phyloP scores from a whole-genome alignment of 2,113 vertebrate genomes.

The Acrocephalus arundinaceus region DNA sequence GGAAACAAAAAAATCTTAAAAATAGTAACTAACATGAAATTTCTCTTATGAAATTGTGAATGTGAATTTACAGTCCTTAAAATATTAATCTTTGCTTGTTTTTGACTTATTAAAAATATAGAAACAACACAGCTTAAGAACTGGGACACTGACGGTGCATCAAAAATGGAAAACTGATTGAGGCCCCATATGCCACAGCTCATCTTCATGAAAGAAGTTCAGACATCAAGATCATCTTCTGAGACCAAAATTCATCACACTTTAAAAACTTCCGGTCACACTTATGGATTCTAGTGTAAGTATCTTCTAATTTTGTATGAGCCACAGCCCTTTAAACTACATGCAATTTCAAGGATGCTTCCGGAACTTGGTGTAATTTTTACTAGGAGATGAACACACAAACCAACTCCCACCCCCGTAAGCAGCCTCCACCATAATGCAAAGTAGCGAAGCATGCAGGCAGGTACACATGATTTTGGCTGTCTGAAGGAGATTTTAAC shows the following conservation, averaged over 20 bases:
- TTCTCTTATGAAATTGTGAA: background rate
- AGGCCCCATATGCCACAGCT: background rate
- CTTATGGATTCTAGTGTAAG: background rate
- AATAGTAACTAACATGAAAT: background rate
- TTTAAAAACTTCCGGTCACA: background rate
- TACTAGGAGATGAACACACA: background rate
- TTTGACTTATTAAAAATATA: background rate
- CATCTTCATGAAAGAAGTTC: background rate
- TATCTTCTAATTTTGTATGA: background rate
- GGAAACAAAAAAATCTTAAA: background rate
- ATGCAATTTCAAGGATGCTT: background rate
- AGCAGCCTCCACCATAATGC: background rate
- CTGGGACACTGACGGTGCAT: background rate
- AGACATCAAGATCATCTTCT: background rate
- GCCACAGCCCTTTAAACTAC: background rate
- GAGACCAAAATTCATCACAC: background rate
- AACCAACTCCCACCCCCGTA: background rate
- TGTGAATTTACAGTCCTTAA: background rate
- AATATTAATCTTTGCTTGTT: background rate
- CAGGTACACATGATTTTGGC: background rate
- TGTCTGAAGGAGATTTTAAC: background rate
- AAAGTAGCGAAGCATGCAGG: background rate
- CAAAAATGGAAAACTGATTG: background rate
- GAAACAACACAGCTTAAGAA: background rate
- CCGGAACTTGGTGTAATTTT: background rate